Evolutionary conservation across 2,888 invertebrate species (phyloP), one percentile per base, ranked within the genome.

Genomic region (Luperina testacea): DNA sequence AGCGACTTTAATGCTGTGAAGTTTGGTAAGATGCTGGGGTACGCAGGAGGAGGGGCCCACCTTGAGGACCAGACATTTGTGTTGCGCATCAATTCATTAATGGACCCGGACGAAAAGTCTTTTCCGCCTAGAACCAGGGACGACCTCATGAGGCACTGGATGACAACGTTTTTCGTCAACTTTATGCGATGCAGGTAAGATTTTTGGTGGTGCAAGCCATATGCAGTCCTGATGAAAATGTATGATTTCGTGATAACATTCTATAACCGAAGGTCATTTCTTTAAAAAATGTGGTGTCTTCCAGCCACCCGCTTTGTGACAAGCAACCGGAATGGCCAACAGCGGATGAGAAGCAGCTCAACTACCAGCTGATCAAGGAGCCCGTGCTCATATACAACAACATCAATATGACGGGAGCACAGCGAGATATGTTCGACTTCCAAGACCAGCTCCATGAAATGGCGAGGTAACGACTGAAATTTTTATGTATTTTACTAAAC

Each of bases 21-120:
- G 84, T 89, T 45, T 4, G 89, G 75, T 11, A 76, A 78, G 13
- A 80, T 78, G 67, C 32, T 89, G 45, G 48, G 94, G 57, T 88
- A 95, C 13, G 90, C 92, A 32, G 82, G 78, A 6, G 96, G 96
- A 45, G 67, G 85, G 0, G 85, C 83, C 1, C 97, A 97, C 76
- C 92, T 95, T 11, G 97, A 97, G 83, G 97, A 97, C 86, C 88
- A 96, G 88, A 94, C 95, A 0, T 96, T 95, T 73, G 85, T 97
- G 7, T 96, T 97, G 71, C 82, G 88, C 13, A 71, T 75, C 0
- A 91, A 92, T 75, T 88, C 90, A 15, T 42, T 90, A 38, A 70
- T 89, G 42, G 84, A 79, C 5, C 53, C 53, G 5, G 61, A 87
- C 32, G 63, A 80, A 5, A 77, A 73, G 11, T 73, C 82, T 8